Evolutionary conservation across 2,797 vertebrate genomes (phyloP).

Genomic region (Bufotes viridis): DNA sequence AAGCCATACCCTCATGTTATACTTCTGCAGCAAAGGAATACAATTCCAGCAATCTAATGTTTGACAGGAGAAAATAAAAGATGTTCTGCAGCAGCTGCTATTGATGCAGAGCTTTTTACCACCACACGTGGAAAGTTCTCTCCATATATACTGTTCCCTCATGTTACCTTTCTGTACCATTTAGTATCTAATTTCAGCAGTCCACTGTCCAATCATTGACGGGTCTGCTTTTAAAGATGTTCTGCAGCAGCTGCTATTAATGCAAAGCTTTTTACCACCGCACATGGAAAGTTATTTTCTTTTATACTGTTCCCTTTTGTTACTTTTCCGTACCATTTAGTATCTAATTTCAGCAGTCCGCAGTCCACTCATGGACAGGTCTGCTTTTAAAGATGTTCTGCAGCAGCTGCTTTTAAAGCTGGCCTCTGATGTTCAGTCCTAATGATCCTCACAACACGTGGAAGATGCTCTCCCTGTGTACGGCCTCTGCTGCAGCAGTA

Average conservation of each 20-base stretch:
- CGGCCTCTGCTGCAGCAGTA: neutral
- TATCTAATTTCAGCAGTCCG: neutral
- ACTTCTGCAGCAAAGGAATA: neutral
- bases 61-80: too few species aligned
- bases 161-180: neutral
- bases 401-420: neutral
- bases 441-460: neutral
- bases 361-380: neutral
- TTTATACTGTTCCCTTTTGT: neutral
- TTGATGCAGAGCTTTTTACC: neutral
- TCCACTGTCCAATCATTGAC: too few species aligned
- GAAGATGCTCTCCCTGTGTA: neutral
- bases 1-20: neutral
- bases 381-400: neutral
- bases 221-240: neutral
- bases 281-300: neutral
- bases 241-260: neutral
- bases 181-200: neutral
- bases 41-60: neutral
- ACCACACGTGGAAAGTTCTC: neutral
- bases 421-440: neutral
- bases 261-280: neutral
- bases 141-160: neutral
- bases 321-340: neutral
- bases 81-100: neutral